phyloP scores from a whole-genome alignment of 2,113 vertebrate genomes.

The Dipodomys merriami region DNA sequence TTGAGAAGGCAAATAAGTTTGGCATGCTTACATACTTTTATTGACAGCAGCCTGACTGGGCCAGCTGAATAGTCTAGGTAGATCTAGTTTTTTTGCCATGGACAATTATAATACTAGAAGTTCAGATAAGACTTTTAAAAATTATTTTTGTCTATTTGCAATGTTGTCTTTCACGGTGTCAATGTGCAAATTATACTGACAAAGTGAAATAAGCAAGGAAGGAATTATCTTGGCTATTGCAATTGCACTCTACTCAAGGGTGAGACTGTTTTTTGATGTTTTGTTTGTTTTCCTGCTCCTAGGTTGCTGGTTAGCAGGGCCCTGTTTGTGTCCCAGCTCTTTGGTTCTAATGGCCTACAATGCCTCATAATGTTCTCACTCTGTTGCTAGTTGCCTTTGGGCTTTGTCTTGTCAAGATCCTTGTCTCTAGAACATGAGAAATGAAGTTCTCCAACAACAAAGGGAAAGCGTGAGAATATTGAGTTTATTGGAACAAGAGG shows the following conservation, averaged over 20 bases:
- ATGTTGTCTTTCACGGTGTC: neutral
- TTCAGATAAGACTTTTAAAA: neutral
- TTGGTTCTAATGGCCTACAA: no score
- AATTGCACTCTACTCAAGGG: neutral
- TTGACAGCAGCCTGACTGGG: neutral
- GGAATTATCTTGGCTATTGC: neutral
- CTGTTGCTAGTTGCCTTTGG: no score
- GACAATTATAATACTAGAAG: neutral
- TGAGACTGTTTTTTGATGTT: no score
- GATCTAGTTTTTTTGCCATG: neutral
- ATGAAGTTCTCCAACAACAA: no score
- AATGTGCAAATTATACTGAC: neutral
- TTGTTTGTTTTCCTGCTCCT: no score
- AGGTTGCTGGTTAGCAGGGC: no score
- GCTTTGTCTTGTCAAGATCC: no score
- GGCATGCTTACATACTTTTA: neutral
- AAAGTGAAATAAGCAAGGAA: neutral
- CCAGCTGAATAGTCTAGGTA: neutral
- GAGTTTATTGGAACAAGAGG: no score
- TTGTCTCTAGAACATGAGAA: no score
- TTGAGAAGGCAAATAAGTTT: neutral
- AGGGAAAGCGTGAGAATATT: no score
- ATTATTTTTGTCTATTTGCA: neutral
- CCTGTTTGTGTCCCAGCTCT: no score
- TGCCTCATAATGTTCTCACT: no score